Percentiles rank a stretch among this genome's conserved stretches.
These are phyloP conservation scores for Pseudorhiza aurosa DNA, from an alignment of 30 jellyfish, hydroid and myxozoan genomes.

Conservation along the genomic window DNA sequence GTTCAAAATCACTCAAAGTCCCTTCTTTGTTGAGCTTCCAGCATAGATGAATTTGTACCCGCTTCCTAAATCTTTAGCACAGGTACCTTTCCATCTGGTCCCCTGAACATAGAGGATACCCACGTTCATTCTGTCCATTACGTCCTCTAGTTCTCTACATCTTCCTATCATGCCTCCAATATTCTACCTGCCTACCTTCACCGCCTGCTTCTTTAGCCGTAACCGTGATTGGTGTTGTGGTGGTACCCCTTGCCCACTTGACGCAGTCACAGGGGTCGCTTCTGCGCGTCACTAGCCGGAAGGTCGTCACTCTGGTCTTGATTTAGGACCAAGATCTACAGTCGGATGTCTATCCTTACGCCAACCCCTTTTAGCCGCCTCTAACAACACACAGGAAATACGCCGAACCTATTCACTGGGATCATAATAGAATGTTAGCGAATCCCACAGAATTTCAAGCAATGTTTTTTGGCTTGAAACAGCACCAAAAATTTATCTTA, in stretches of 20 bases:
- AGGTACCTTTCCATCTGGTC: conserved; percentile 26
- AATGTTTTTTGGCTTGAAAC: conserved; percentile 3
- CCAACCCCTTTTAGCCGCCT: conserved; percentile 27
- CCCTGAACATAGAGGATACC: conserved; percentile 20
- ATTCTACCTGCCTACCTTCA: conserved; percentile 2
- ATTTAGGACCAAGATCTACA: not conserved
- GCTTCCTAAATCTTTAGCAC: not conserved
- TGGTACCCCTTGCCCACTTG: no score
- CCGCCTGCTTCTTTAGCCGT: not conserved
- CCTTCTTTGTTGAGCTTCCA: not conserved
- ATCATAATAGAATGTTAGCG: conserved; percentile 10
- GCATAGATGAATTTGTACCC: conserved; percentile 4
- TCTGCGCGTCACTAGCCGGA: no score
- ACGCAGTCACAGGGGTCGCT: no score
- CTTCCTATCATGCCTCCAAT: conserved; percentile 23
- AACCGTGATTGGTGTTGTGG: no score
- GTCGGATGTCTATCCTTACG: conserved; percentile 32
- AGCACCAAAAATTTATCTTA: not conserved
- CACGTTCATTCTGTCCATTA: not conserved
- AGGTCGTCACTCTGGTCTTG: not conserved
- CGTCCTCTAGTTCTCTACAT: conserved; percentile 12
- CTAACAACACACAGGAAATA: no score
- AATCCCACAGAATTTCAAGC: not conserved
- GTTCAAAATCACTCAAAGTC: conserved; percentile 6
- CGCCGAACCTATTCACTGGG: no score